Base-by-base conservation (phyloP, 92 coral and sea anemone species). In the Epizoanthus stellaris region DNA sequence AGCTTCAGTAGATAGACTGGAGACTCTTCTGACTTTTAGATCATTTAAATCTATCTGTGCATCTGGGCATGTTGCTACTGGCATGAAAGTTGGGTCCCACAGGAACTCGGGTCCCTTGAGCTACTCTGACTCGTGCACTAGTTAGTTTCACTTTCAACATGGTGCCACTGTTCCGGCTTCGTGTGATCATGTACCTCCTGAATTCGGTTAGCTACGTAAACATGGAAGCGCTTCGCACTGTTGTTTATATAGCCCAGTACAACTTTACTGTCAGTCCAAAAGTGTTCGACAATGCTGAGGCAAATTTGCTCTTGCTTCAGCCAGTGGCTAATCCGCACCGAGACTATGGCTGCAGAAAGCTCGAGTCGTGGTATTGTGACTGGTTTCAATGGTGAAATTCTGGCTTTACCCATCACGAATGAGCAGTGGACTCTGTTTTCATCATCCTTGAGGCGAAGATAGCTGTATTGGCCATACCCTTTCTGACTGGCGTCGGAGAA, bases 241-340 rank as follows among this genome's bases (percentile, higher is more conserved):
- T 85, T 89, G 68, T 89, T 70, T 17, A 84, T 88, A 68, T 88
- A 84, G 23, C 81, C 89, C 15, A 75, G 21, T 53, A 84, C 92
- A 4, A 89, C 92, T 80, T 70, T 75, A 34, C 92, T 89, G 68
- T 89, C 89, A 13, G 92, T 89, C 92, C 88, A 89, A 38, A 84
- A 89, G 3, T 76, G 58, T 70, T 89, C 88, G 20, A 75, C n/a
- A 69, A 47, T 30, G 52, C 52, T 70, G 21, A 43, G 69, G 23
- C 21, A 84, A 34, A 43, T 65, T 7, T 84, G 73, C 65, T 89
- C 92, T 47, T 75, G 85, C 42, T 62, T 74, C 34, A 89, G 92
- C 70, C 57, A 76, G 65, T 56, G 77, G 66, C 89, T 85, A 64
- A 89, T 82, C 47, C 23, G 85, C 19, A 75, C 88, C 0, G 89